phyloP scores from a whole-genome alignment of 53 echinoderm and acorn worm genomes.

The Paelopatides confundens region DNA sequence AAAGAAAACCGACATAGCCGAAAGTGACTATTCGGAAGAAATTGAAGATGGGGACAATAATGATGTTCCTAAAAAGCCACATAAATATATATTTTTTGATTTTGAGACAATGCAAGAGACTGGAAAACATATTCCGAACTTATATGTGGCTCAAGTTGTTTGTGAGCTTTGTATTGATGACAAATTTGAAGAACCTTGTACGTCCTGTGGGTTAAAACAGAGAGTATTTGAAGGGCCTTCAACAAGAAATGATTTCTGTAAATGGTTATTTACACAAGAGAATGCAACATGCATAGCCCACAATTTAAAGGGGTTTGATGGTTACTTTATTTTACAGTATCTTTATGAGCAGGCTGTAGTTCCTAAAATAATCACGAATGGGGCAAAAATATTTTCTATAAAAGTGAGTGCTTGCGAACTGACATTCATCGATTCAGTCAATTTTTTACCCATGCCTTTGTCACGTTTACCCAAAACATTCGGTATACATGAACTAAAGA shows the following conservation, averaged over 20 bases:
- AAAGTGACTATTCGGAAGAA: too few relatives aligned
- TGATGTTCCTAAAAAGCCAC: background rate
- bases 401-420: background rate
- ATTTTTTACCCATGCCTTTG: slow-evolving; percentile 49
- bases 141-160: slow-evolving; percentile 36
- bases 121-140: slow-evolving; percentile 38
- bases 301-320: slow-evolving; percentile 28
- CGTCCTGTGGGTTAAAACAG: slow-evolving; percentile 14
- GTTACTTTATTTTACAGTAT: slow-evolving; percentile 32
- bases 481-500: slow-evolving; percentile 26
- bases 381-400: slow-evolving; percentile 51
- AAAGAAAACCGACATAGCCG: too few relatives aligned
- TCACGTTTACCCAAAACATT: slow-evolving; percentile 51
- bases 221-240: slow-evolving; percentile 9
- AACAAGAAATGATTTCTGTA: slow-evolving; percentile 38
- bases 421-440: slow-evolving; percentile 55
- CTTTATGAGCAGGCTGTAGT: background rate
- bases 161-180: slow-evolving; percentile 7
- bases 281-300: background rate
- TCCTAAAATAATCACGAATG: slow-evolving; percentile 40
- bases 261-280: slow-evolving; percentile 2
- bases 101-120: slow-evolving; percentile 42
- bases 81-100: slow-evolving; percentile 19
- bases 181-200: slow-evolving; percentile 13
- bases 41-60: background rate